Base-by-base conservation (phyloP, 2,797 vertebrate genomes). In the Sebastes minor region DNA sequence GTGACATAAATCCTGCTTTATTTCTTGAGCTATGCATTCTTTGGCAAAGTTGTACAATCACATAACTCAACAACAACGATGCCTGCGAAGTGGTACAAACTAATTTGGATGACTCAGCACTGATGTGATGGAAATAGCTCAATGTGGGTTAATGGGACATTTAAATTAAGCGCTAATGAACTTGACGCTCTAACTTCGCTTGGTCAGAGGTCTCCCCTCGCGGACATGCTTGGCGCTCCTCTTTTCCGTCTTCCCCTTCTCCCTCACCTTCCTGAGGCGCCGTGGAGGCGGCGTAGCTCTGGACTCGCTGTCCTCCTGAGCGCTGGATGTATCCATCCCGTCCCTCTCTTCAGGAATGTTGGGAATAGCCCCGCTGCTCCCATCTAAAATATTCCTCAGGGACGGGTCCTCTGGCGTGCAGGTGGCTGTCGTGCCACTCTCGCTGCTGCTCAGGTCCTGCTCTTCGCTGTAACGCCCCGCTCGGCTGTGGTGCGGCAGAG, bases 361-460 rank as follows among this genome's bases (percentile, higher is more conserved):
- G 55, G 97, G 96, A 49, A 95, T 91, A 0, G 93, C 94, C 5
- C 95, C 95, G 0, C 95, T 96, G 81, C 97, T 97, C 77, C 96
- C 95, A 33, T 97, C 97, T 60, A 97, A 88, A 85, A 97, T 94
- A 88, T 95, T 97, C 91, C 96, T 96, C 75, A 97, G 88, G 35
- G 95, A 94, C 0, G 96, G 95, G 88, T 99, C 98, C 88, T 99
- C 98, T 0, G 98, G 98, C 30, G 97, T 97, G 61, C 97, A 97
- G 32, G 95, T 94, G 64, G 96, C 95, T 0, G 97, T 97, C 27
- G 96, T 99, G 42, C 97, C 98, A 0, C 98, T 97, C 95, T 99
- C 98, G 11, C 97, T 99, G 69, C 97, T 97, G 85, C 97, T 99
- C 86, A 98, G 95, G 93, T 99, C 98, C 89, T 96, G 95, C 28